A percentile compares a stretch with the other conserved stretches of the same genome.
These are phyloP conservation scores for Chloroceryle amazona DNA, from an alignment of 2,797 vertebrate genomes.

Conservation along the genomic window DNA sequence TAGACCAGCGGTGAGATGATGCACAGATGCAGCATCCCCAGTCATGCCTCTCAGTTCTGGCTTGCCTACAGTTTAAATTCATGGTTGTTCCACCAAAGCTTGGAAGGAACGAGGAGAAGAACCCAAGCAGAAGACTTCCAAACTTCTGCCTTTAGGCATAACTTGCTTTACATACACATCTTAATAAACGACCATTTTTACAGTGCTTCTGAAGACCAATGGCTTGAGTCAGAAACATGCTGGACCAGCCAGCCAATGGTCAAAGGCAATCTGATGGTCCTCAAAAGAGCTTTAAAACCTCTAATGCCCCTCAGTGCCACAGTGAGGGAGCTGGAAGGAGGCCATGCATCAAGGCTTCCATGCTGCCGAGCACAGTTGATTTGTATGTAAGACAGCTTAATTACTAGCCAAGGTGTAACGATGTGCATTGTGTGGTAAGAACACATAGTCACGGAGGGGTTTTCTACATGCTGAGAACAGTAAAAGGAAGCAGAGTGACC, in stretches of 20 bases:
- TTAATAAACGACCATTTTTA: not conserved
- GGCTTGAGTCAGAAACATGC: not conserved
- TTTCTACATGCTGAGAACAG: conserved; percentile 14
- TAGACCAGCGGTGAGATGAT: not conserved
- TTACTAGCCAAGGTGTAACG: conserved; percentile 19
- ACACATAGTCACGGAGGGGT: not conserved
- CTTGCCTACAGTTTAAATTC: not conserved
- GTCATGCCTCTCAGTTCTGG: not conserved
- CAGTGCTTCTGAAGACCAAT: not conserved
- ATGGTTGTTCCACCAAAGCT: not conserved
- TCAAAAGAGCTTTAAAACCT: not conserved
- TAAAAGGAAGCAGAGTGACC: not conserved
- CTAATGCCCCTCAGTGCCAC: not conserved
- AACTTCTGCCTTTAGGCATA: not conserved
- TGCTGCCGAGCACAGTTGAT: not conserved
- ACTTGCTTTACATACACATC: not conserved
- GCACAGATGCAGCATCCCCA: not conserved
- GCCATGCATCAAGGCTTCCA: not conserved
- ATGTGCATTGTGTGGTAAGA: not conserved
- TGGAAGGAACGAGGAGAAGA: not conserved
- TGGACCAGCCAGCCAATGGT: not conserved
- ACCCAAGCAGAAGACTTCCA: not conserved
- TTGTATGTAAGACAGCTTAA: not conserved
- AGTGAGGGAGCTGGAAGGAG: not conserved
- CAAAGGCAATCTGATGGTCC: not conserved